Evolutionary conservation across 2,888 invertebrate genomes (phyloP).

Genomic region (Gymnocheta viridis): DNA sequence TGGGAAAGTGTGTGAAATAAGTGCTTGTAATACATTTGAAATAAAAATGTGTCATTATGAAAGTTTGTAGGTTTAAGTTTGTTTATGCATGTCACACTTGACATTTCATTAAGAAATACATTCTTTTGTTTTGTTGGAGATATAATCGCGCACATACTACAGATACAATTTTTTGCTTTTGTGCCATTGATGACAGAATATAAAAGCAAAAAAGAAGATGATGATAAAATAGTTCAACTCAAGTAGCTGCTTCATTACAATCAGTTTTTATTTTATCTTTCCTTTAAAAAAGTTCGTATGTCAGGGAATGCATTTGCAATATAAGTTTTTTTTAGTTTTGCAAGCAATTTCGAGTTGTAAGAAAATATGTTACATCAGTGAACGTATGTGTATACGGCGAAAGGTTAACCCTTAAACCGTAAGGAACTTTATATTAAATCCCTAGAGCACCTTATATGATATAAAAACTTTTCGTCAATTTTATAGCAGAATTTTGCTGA

Average conservation of each 20-base stretch:
- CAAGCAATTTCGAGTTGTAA: conserved; percentile 3
- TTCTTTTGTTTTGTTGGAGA: neutral
- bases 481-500: no score
- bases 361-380: conserved; percentile 2
- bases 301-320: conserved; percentile 41
- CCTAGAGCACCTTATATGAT: neutral
- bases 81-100: conserved; percentile 51
- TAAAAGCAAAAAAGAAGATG: conserved; percentile 24
- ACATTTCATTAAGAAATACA: conserved; percentile 52
- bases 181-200: conserved; percentile 5
- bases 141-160: neutral
- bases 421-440: neutral
- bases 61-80: conserved; percentile 8
- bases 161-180: neutral
- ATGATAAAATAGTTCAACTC: conserved; percentile 62
- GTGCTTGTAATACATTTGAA: neutral
- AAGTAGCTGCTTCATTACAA: conserved; percentile 62
- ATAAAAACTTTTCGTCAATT: no score
- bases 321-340: conserved; percentile 16
- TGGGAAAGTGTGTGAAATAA: neutral
- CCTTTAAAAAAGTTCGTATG: neutral
- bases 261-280: conserved; percentile 3
- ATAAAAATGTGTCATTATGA: conserved; percentile 13
- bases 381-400: neutral
- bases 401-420: neutral